Evolutionary conservation across 1,140 invertebrate genomes (phyloP).

Genomic region (Parasteatoda tepidariorum): DNA sequence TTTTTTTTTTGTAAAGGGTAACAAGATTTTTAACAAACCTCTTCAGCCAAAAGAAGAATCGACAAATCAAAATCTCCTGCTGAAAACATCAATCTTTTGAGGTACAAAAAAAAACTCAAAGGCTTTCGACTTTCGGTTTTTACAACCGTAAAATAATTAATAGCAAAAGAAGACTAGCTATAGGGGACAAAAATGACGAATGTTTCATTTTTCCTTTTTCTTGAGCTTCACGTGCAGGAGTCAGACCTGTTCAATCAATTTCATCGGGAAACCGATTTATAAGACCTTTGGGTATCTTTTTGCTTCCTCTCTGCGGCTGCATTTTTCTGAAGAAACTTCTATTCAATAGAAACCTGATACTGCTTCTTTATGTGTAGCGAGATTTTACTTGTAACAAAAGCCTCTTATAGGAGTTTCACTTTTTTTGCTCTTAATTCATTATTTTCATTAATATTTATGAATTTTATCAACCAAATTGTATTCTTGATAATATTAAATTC

Average conservation of each 20-base stretch:
- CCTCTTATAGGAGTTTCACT: too few relatives aligned
- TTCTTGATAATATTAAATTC: too few relatives aligned
- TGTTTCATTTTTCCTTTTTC: constrained; percentile 48
- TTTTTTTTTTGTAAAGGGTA: too few relatives aligned
- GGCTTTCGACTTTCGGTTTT: constrained; percentile 22
- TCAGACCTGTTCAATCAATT: constrained; percentile 55
- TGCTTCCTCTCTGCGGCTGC: constrained; percentile 6
- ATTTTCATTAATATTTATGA: too few relatives aligned
- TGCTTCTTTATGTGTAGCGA: not conserved
- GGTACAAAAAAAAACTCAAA: constrained; percentile 25
- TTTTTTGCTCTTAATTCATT: too few relatives aligned
- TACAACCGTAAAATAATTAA: constrained; percentile 57
- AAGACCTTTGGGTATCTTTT: constrained; percentile 30
- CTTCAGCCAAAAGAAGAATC: not conserved
- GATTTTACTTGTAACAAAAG: too few relatives aligned
- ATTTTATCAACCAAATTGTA: too few relatives aligned
- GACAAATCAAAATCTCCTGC: constrained; percentile 38
- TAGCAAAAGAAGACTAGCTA: constrained; percentile 25
- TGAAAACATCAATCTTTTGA: constrained; percentile 37
- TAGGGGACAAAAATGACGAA: constrained; percentile 47
- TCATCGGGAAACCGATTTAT: constrained; percentile 52
- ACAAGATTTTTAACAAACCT: constrained; percentile 33
- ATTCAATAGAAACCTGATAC: constrained; percentile 10
- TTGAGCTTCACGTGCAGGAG: constrained; percentile 37
- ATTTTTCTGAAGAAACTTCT: not conserved